Evolutionary conservation across 2,113 vertebrate genomes (phyloP).

Genomic region (Tamias sibiricus): DNA sequence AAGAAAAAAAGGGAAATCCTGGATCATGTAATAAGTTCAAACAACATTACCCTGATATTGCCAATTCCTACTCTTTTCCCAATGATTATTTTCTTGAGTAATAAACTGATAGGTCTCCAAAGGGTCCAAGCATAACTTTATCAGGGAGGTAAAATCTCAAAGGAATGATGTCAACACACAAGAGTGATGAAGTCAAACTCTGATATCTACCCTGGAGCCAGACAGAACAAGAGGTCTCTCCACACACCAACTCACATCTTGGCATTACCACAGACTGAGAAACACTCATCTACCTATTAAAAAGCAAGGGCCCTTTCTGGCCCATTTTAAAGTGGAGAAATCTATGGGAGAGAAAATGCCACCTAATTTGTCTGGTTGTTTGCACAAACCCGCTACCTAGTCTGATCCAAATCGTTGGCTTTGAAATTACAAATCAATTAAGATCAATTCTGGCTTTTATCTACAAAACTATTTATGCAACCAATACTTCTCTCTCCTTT

Average conservation of each 20-base stretch:
- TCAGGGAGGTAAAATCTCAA: neutral
- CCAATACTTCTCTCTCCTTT: constrained; percentile 28
- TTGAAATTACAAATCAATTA: constrained; percentile 55
- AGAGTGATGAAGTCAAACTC: neutral
- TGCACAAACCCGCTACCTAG: neutral
- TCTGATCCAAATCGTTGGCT: constrained; percentile 33
- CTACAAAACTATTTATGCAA: neutral
- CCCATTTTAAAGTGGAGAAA: neutral
- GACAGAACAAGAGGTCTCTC: neutral
- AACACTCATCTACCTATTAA: neutral
- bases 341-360: neutral
- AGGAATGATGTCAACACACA: neutral
- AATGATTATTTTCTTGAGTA: neutral
- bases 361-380: constrained; percentile 3
- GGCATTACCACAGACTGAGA: neutral
- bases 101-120: neutral
- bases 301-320: neutral
- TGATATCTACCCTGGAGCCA: neutral
- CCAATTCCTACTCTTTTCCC: neutral
- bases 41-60: neutral
- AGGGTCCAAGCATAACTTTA: neutral
- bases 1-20: neutral
- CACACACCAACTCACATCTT: neutral
- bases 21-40: neutral
- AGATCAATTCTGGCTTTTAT: constrained; percentile 53